Percentiles rank a stretch among this genome's conserved stretches.
Evolutionary conservation across 2,888 invertebrate species (phyloP).

Genomic region (Epirrhoe tristata): DNA sequence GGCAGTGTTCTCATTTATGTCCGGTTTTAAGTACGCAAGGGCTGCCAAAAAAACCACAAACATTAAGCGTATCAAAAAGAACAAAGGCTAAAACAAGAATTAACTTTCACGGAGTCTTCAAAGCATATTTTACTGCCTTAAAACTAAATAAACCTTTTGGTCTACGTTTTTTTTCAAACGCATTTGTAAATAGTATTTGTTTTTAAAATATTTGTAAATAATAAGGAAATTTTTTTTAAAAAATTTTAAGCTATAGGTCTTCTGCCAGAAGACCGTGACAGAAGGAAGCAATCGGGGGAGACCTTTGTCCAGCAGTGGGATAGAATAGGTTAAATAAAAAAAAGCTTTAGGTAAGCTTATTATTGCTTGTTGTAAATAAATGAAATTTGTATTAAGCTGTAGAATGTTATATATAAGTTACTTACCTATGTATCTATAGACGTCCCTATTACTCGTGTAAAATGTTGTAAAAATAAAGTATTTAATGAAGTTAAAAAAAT

Average conservation of each 20-base stretch:
- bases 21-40: conserved; percentile 9
- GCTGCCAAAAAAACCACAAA: conserved; percentile 31
- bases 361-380: conserved; percentile 57
- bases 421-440: conserved; percentile 8
- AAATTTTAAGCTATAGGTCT: too few relatives aligned
- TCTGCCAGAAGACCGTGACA: too few relatives aligned
- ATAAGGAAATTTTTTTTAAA: conserved; percentile 16
- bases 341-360: conserved; percentile 44
- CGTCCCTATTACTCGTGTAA: conserved; percentile 22
- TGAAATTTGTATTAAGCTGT: conserved; percentile 37
- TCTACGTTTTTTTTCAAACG: conserved; percentile 27
- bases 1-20: conserved; percentile 13
- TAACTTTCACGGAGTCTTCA: conserved; percentile 37
- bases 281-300: too few relatives aligned
- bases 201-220: conserved; percentile 48
- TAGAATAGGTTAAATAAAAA: conserved; percentile 5
- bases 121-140: conserved; percentile 37
- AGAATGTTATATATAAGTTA: conserved; percentile 23
- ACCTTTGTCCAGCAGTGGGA: too few relatives aligned
- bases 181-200: conserved; percentile 37
- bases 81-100: conserved; percentile 30
- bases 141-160: conserved; percentile 36
- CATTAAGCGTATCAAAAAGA: conserved; percentile 34
- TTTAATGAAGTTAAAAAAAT: conserved; percentile 16
- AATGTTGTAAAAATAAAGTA: conserved; percentile 22